Evolutionary conservation across 2,888 invertebrate genomes (phyloP), one percentile per base, ranked within the genome.

Genomic region (Mythimna lalbum): DNA sequence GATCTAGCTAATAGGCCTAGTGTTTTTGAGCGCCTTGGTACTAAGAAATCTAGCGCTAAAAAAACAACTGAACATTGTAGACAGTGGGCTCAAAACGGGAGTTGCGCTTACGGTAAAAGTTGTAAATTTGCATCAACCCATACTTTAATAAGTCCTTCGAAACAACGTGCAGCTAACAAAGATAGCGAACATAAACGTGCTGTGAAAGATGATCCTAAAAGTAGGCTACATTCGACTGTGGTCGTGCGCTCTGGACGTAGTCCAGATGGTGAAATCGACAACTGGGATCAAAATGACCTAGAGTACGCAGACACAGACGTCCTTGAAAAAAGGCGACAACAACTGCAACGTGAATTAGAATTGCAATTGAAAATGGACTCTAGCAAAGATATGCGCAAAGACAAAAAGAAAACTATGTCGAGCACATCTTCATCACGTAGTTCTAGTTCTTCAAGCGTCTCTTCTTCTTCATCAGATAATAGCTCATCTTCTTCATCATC

Each of bases 11-110:
- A 94, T 89, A 97, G 98, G 93, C 98, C 98, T 83, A 98, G 98
- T 96, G 98, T 98, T 85, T 98, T 98, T 95, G 98, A 98, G 94
- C 97, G 98, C 87, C 97, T 98, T 89, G 98, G 98, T 85, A 98
- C 97, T 57, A 98, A 98, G 94, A 97, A 97, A 90, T 95, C 96
- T 43, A 93, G 92, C 89, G 91, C 91, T 83, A 96, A 96, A 91
- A 96, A 96, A 96, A 94, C 96, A 95, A 93, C 96, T 92, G 97
- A 97, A 93, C 97, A 97, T 93, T 98, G 98, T 91, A 97, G 97
- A 91, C 97, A 97, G 95, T 98, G 98, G 98, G 97, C 97, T 73
- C 97, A 97, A 90, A 97, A 97, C 96, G 98, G 98, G 88, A 97
- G 96, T 91, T 98, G 98, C 91, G 97, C 97, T 83, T 98, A 97